Evolutionary conservation across 1,140 invertebrate genomes (phyloP).

Genomic region (Drosophila sturtevanti): DNA sequence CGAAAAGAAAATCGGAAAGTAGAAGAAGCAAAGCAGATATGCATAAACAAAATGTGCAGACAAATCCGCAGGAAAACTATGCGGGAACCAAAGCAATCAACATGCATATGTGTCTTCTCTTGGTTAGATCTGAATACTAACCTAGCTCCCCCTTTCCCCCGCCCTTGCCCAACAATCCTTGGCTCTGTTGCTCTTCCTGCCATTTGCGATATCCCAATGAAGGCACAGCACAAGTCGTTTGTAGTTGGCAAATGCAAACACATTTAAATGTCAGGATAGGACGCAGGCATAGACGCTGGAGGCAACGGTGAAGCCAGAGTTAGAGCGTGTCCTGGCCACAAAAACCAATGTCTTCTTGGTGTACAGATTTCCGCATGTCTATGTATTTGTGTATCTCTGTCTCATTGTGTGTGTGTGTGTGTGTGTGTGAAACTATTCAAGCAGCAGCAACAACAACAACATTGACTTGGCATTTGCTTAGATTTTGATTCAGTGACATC

Average conservation of each 20-base stretch:
- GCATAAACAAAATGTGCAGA: conserved; percentile 49
- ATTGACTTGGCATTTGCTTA: conserved; percentile 54
- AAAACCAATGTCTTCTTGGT: conserved; percentile 34
- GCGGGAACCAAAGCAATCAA: conserved; percentile 55
- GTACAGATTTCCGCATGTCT: not conserved
- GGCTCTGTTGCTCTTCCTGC: conserved; percentile 1
- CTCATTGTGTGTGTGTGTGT: not conserved
- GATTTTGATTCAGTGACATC: conserved; percentile 68
- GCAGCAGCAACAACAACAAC: conserved; percentile 19
- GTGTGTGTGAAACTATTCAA: conserved; percentile 22
- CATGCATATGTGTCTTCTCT: conserved; percentile 57
- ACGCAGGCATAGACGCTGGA: not conserved
- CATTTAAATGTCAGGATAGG: conserved; percentile 66
- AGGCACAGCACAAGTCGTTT: conserved; percentile 54
- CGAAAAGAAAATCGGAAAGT: no score
- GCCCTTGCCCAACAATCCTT: no score
- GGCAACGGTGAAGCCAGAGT: conserved; percentile 7
- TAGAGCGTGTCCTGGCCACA: conserved; percentile 40
- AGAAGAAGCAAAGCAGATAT: conserved; percentile 24
- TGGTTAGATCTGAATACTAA: conserved; percentile 38
- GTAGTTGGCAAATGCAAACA: conserved; percentile 62
- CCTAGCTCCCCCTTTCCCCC: conserved; percentile 35
- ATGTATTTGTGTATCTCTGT: not conserved
- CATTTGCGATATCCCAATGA: conserved; percentile 2
- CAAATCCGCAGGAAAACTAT: conserved; percentile 29